phyloP scores from a whole-genome alignment of 2,113 vertebrate genomes.

The Rhombomys opimus region DNA sequence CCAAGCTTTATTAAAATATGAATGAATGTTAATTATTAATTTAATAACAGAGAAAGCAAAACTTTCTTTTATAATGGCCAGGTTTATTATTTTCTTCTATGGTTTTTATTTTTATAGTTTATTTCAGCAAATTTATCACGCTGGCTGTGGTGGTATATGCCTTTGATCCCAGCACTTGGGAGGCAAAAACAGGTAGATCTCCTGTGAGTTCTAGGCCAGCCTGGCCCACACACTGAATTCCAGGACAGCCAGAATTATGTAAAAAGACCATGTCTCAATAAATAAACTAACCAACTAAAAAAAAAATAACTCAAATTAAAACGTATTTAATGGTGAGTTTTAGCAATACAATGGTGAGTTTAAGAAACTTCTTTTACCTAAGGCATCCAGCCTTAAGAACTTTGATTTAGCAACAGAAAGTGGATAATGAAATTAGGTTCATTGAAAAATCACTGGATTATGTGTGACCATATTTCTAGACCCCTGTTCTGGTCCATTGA shows the following conservation, averaged over 20 bases:
- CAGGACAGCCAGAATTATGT: background rate
- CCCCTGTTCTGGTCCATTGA: background rate
- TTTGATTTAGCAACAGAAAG: background rate
- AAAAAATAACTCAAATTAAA: background rate
- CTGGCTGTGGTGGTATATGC: background rate
- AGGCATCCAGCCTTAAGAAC: background rate
- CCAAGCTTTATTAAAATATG: too few relatives aligned
- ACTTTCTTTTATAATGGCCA: background rate
- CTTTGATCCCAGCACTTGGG: background rate
- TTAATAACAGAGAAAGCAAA: background rate
- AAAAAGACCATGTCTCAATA: background rate
- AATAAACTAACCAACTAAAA: background rate
- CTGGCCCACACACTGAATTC: background rate
- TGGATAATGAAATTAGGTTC: background rate
- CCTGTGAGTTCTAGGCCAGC: background rate
- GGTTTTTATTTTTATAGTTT: background rate
- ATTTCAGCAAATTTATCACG: background rate
- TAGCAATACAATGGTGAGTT: background rate
- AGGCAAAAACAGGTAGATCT: background rate
- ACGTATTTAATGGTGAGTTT: too few relatives aligned
- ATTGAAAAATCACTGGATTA: background rate
- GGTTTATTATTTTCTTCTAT: background rate
- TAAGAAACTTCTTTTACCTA: background rate
- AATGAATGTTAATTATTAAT: too few relatives aligned
- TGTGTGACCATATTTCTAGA: background rate